Evolutionary conservation across 2,888 invertebrate genomes (phyloP), one percentile per base, ranked within the genome.

Genomic region (Gymnoscelis rufifasciata): DNA sequence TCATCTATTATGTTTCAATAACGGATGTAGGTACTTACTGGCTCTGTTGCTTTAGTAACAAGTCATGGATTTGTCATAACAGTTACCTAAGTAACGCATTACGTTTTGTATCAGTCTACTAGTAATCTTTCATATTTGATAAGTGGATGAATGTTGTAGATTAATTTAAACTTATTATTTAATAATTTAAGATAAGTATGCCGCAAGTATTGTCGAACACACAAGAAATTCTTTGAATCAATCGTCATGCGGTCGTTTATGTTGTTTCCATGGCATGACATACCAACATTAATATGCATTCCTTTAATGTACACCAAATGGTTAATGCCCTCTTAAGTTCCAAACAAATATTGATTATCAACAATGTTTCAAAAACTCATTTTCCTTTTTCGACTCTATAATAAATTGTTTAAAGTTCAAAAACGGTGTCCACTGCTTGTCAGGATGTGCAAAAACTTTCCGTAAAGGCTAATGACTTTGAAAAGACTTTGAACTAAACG

Each of bases 381-480:
- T n/a, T 15, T n/a, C 4, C n/a, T 14, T 30, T 39, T 29, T 39
- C 29, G 28, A 39, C 29, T 19, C 15, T 35, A 35, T 15, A 23
- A 11, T 10, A 10, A 6, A 15, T 11, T 10, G 0, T n/a, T 23
- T 35, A 35, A 35, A 35, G 35, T 23, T 10, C 35, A 23, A 35
- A 35, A n/a, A 15, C 15, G 11, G 7, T 15, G n/a, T 35, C 19
- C 15, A 35, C 10, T 11, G 10, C n/a, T 3, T 10, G 10, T n/a
- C n/a, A n/a, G 1, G 19, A 11, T n/a, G 19, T 38, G 28, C 53
- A 55, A 61, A 64, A 59, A 62, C 54, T 60, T 64, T 63, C 60
- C 57, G 56, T 42, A 28, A 62, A 67, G 72, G 73, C 64, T 66
- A 68, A 66, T 64, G 72, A 71, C 73, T 65, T 57, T 38, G 42